Evolutionary conservation across 2,797 vertebrate species (phyloP), one percentile per base, ranked within the genome.

Genomic region (Thripadectes ignobilis): DNA sequence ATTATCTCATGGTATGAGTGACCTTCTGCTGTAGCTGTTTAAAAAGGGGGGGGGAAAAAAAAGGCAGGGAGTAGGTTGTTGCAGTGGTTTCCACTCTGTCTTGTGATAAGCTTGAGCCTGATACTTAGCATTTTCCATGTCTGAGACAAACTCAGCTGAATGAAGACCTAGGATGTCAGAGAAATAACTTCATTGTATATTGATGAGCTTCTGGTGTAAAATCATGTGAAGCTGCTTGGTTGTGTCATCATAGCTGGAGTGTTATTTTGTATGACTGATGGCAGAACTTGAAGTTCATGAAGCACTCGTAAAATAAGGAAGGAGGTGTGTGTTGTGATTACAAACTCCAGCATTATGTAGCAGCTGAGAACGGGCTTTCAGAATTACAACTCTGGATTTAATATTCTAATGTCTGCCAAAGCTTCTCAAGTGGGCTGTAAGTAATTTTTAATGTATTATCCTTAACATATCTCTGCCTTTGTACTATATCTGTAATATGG

Each of bases 101-200:
- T 94, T 92, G 73, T 97, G 96, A 96, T 95, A 86, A 94, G 87
- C 26, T 61, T 71, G 41, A 80, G 81, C 29, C 48, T 85, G 30
- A 54, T 63, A 63, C 30, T 78, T 96, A 54, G n/a, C 85, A 48
- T 93, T 84, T 91, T 88, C 66, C 27, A 14, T 38, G 16, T 61
- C 87, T 88, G 85, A 86, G 83, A 69, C 41, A 5, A 41, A 88
- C 62, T 59, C 68, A 75, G 29, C 46, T 72, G 79, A 77, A 26
- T 85, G 59, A 61, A 88, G 72, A 66, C 32, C 1, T 65, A 34
- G n/a, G n/a, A 85, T 69, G 59, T 41, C 46, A 72, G 76, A 78
- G 73, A 73, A 93, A 58, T 45, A 91, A 43, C 58, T 39, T 82
- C 57, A 34, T 68, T 93, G 51, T 89, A 12, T 68, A 55, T 83